A percentile compares a stretch with the other conserved stretches of the same genome.
Conservation (phyloP, 2,113 vertebrate species). For the Blennius ocellaris region DNA sequence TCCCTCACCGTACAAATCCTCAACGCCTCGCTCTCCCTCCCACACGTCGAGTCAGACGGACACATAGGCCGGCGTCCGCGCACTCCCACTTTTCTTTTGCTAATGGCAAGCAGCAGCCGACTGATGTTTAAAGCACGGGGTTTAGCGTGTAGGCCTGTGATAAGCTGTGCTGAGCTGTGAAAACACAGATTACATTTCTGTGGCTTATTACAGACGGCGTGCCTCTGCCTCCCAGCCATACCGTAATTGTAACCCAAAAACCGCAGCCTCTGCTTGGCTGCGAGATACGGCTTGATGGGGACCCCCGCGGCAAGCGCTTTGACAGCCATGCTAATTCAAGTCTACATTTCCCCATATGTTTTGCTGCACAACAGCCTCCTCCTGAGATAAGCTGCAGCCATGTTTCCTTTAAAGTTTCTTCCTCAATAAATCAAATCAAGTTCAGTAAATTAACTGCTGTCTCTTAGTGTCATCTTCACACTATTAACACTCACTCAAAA, state of each 20-base stretch:
- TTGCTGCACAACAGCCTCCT: slow-evolving; percentile 32
- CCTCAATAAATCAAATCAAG: slow-evolving; percentile 38
- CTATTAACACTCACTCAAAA: slow-evolving; percentile 33
- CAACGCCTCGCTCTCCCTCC: slow-evolving; percentile 56
- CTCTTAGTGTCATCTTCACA: slow-evolving; percentile 42
- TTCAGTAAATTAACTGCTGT: slow-evolving; percentile 27
- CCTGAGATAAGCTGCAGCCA: slow-evolving; percentile 44
- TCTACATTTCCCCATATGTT: slow-evolving; percentile 56
- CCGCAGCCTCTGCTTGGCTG: slow-evolving; percentile 67
- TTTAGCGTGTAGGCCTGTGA: slow-evolving; percentile 76
- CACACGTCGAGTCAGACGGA: slow-evolving; percentile 57
- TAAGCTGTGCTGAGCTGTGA: slow-evolving; percentile 83
- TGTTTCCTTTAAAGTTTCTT: slow-evolving; percentile 47
- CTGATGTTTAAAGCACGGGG: slow-evolving; percentile 70
- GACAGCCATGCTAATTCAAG: slow-evolving; percentile 79
- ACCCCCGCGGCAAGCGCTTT: slow-evolving; percentile 63
- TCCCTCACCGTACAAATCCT: slow-evolving; percentile 75
- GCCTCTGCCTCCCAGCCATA: slow-evolving; percentile 68
- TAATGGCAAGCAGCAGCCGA: slow-evolving; percentile 67
- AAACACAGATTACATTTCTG: slow-evolving; percentile 86
- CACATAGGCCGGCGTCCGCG: slow-evolving; percentile 20
- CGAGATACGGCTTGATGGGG: slow-evolving; percentile 61
- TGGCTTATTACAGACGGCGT: slow-evolving; percentile 69
- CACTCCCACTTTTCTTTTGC: slow-evolving; percentile 59
- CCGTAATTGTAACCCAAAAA: slow-evolving; percentile 74